These are phyloP conservation scores for Hippocampus barbouri DNA, from an alignment of 2,113 vertebrate species.

Conservation along the genomic window DNA sequence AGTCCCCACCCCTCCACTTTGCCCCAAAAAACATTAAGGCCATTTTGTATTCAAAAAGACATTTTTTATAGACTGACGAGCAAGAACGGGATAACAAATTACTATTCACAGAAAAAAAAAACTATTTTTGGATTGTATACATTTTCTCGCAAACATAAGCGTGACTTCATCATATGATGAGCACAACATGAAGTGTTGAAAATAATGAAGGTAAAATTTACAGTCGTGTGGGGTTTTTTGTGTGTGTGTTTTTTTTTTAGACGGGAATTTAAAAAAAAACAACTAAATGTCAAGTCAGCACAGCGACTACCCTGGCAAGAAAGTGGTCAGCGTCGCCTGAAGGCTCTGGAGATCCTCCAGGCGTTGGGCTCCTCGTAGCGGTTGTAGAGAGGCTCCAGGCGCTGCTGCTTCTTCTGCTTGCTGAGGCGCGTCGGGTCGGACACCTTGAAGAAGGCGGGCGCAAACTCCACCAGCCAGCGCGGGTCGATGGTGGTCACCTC, in stretches of 20 bases:
- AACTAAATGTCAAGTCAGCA: background rate
- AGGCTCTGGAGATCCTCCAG: constrained; percentile 93
- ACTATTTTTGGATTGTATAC: background rate
- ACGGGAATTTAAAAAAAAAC: background rate
- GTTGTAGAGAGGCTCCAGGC: constrained; percentile 93
- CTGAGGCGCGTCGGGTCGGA: constrained; percentile 95
- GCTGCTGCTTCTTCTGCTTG: constrained; percentile 98
- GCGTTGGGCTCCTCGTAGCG: constrained; percentile 97
- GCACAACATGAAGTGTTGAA: background rate
- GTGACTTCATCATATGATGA: background rate
- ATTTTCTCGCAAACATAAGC: background rate
- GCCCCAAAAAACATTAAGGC: background rate
- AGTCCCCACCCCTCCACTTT: background rate
- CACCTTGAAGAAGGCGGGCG: constrained; percentile 97
- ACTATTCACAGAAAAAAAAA: background rate
- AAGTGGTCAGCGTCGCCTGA: constrained; percentile 80
- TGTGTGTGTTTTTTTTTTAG: too few species aligned
- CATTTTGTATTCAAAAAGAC: constrained; percentile 28
- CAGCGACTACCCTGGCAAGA: accelerated
- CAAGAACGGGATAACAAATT: background rate
- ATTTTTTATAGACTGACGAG: constrained; percentile 11
- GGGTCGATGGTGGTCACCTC: constrained; percentile 98
- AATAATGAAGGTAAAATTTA: too few species aligned
- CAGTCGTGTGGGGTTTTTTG: too few species aligned
- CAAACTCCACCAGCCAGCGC: constrained; percentile 95